Evolutionary conservation across 1,140 invertebrate genomes (phyloP).

Genomic region (Gonioctena quinquepunctata): DNA sequence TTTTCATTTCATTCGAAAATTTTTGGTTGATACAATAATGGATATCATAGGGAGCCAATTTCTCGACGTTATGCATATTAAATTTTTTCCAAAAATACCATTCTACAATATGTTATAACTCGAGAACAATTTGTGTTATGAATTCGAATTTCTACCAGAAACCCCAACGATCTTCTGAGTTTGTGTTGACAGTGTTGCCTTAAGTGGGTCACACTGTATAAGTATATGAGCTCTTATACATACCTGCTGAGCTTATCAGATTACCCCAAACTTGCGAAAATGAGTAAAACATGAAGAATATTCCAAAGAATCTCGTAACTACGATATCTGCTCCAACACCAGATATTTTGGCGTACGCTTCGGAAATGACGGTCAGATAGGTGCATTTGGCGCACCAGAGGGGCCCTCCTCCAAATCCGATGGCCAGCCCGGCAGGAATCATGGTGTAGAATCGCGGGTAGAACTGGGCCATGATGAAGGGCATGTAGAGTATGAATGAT

Average conservation of each 20-base stretch:
- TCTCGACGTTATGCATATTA: too few species aligned
- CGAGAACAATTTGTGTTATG: too few species aligned
- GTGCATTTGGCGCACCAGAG: constrained; percentile 91
- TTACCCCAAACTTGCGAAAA: constrained; percentile 92
- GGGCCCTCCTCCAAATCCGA: constrained; percentile 85
- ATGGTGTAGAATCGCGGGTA: constrained; percentile 82
- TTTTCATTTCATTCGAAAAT: too few species aligned
- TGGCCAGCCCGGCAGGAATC: constrained; percentile 81
- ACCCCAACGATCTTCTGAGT: too few species aligned
- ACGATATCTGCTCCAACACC: constrained; percentile 70
- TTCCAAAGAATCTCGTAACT: constrained; percentile 83
- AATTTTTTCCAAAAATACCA: too few species aligned
- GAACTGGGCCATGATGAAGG: constrained; percentile 86
- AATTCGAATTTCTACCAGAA: too few species aligned
- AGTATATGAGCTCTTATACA: too few species aligned
- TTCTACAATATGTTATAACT: too few species aligned
- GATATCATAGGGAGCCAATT: too few species aligned
- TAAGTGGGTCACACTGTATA: too few species aligned
- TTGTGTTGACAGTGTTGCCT: too few species aligned
- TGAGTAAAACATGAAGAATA: constrained; percentile 94
- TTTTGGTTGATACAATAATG: too few species aligned
- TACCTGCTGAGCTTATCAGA: constrained; percentile 83
- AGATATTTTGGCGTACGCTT: constrained; percentile 70
- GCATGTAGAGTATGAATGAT: constrained; percentile 83
- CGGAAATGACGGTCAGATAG: constrained; percentile 80